phyloP scores from a whole-genome alignment of 2,888 invertebrate species.

The Dicyrtomina minuta region DNA sequence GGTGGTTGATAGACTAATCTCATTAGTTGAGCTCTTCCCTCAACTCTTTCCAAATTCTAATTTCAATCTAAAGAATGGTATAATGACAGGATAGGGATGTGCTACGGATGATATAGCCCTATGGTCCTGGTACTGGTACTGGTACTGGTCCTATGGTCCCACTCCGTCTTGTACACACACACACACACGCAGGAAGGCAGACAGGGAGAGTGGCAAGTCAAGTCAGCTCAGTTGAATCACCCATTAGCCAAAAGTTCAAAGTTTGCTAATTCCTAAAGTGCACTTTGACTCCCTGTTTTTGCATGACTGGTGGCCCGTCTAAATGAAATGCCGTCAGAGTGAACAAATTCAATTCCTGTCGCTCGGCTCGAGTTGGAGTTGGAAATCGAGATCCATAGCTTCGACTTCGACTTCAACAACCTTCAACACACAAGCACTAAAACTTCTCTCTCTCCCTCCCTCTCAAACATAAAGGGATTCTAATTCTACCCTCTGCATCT shows the following conservation, averaged over 20 bases:
- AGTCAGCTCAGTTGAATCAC: conserved; percentile 7
- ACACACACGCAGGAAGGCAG: neutral
- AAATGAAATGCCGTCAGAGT: conserved; percentile 17
- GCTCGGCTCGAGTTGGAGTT: neutral
- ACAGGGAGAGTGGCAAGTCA: too few species aligned
- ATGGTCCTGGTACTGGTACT: too few species aligned
- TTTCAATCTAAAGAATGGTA: too few species aligned
- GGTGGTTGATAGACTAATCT: conserved; percentile 40
- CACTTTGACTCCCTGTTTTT: conserved; percentile 40
- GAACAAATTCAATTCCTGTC: conserved; percentile 24
- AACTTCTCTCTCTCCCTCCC: neutral
- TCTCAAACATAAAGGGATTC: neutral
- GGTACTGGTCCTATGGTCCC: too few species aligned
- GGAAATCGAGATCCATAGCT: neutral
- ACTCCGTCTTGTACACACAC: neutral
- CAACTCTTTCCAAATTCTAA: neutral
- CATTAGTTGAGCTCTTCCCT: conserved; percentile 33
- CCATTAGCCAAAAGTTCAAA: conserved; percentile 43
- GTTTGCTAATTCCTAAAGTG: conserved; percentile 47
- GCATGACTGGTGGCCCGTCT: conserved; percentile 19
- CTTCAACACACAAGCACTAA: neutral
- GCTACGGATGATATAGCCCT: too few species aligned
- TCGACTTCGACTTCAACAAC: too few species aligned
- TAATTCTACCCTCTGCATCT: neutral
- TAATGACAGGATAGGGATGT: too few species aligned